phyloP scores from a whole-genome alignment of 2,797 vertebrate species.

The Streptopelia turtur region DNA sequence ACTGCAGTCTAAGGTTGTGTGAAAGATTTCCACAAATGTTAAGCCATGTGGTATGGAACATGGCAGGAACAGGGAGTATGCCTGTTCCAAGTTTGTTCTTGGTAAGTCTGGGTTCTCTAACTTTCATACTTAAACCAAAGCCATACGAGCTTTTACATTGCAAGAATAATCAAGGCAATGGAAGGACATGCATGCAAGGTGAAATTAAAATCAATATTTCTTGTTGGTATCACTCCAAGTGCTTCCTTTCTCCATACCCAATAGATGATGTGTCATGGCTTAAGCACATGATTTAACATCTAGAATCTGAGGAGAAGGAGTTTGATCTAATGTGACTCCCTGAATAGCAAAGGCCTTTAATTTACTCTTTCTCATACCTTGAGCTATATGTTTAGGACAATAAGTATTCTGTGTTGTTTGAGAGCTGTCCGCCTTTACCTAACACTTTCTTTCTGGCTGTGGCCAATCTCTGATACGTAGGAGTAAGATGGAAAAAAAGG shows the following conservation, averaged over 20 bases:
- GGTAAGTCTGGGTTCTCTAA: not conserved
- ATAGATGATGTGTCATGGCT: rapidly evolving
- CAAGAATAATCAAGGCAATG: not conserved
- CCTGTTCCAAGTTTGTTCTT: not conserved
- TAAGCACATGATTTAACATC: not conserved
- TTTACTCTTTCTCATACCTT: not conserved
- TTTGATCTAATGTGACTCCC: not conserved
- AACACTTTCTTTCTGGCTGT: not conserved
- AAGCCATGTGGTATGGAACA: not conserved
- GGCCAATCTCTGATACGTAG: not conserved
- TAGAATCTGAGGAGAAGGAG: not conserved
- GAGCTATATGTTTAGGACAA: not conserved
- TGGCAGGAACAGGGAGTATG: not conserved
- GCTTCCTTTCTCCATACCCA: not conserved
- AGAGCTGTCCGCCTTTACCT: not conserved
- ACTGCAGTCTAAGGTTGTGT: not conserved
- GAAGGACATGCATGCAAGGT: not conserved
- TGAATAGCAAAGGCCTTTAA: not conserved
- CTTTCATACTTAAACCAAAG: not conserved
- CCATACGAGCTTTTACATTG: not conserved
- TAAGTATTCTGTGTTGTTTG: not conserved
- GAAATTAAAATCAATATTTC: not conserved
- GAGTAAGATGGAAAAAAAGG: not conserved
- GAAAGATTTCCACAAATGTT: not conserved
- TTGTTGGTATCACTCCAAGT: not conserved